Evolutionary conservation across 2,113 vertebrate genomes (phyloP).

Genomic region (Prionailurus bengalensis): DNA sequence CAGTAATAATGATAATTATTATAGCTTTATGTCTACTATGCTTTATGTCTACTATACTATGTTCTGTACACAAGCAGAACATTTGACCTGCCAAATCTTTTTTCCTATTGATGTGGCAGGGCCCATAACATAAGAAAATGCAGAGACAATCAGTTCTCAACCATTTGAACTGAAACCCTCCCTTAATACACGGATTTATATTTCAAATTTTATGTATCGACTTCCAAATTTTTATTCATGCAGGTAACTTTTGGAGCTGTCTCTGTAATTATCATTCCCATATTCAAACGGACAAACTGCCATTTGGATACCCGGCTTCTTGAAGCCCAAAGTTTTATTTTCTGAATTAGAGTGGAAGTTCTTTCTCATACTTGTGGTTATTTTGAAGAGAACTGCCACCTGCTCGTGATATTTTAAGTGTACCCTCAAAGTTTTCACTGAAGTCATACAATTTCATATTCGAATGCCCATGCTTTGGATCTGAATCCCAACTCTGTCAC

Average conservation of each 20-base stretch:
- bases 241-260: neutral
- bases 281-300: neutral
- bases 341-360: neutral
- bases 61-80: neutral
- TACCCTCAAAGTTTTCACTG: neutral
- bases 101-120: neutral
- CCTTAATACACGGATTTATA: neutral
- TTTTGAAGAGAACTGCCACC: neutral
- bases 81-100: neutral
- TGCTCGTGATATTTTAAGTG: neutral
- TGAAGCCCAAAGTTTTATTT: neutral
- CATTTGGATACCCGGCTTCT: neutral
- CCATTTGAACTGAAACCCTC: neutral
- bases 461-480: neutral
- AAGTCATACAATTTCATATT: neutral
- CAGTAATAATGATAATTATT: neutral
- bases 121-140: neutral
- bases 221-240: neutral
- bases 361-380: neutral
- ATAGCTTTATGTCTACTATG: neutral
- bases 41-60: neutral
- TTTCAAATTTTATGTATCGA: neutral
- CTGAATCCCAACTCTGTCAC: neutral
- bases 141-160: neutral
- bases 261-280: neutral